phyloP scores from a whole-genome alignment of 2,797 vertebrate species.

The Eulemur albifrons region DNA sequence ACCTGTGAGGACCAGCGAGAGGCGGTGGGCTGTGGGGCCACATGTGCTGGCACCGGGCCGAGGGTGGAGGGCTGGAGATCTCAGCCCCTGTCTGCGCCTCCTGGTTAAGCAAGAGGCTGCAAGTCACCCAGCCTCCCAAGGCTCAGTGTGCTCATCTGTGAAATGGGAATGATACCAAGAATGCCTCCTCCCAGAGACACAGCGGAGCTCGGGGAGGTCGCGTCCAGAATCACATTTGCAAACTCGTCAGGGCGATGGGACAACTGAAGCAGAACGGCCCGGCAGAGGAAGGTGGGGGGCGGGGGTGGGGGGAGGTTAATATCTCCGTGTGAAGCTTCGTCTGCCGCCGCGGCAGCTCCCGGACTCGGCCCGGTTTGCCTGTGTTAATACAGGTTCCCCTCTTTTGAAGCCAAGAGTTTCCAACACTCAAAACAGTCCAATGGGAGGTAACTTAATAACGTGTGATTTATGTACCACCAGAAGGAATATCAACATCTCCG shows the following conservation, averaged over 20 bases:
- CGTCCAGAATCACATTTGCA: rapidly evolving
- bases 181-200: rapidly evolving
- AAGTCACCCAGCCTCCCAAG: rapidly evolving
- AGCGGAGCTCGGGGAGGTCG: rapidly evolving
- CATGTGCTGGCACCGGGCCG: rapidly evolving
- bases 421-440: conserved; percentile 68
- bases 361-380: background rate
- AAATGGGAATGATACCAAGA: rapidly evolving
- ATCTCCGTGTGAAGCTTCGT: rapidly evolving
- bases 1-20: rapidly evolving
- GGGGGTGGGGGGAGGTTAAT: background rate
- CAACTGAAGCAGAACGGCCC: rapidly evolving
- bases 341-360: rapidly evolving
- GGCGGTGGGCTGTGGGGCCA: rapidly evolving
- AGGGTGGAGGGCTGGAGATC: background rate
- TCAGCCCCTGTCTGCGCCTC: rapidly evolving
- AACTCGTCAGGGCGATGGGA: rapidly evolving
- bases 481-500: conserved; percentile 74
- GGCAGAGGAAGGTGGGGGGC: background rate
- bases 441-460: conserved; percentile 74
- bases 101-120: rapidly evolving
- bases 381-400: background rate
- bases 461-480: conserved; percentile 77
- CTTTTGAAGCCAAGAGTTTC: conserved; percentile 71
- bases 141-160: background rate